Percentiles rank a stretch among this genome's conserved stretches.
Evolutionary conservation across 2,888 invertebrate genomes (phyloP).

Genomic region (Lithodes maja): DNA sequence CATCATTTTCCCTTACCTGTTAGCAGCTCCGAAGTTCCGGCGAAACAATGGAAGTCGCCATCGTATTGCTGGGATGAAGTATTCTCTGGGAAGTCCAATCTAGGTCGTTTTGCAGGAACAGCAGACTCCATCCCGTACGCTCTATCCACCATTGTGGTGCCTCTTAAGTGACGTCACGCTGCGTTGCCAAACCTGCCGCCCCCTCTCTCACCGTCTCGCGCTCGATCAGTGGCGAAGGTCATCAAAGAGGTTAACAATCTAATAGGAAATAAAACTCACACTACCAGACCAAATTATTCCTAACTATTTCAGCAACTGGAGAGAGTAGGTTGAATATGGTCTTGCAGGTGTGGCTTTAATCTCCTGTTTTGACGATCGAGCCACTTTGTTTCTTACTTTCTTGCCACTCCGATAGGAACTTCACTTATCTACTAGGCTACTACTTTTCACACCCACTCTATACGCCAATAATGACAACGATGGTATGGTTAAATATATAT

Average conservation of each 20-base stretch:
- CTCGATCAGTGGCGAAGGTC: not conserved
- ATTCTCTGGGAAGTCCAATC: conserved; percentile 67
- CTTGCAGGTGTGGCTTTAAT: no score
- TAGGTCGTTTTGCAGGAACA: conserved; percentile 69
- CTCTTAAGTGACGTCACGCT: conserved; percentile 53
- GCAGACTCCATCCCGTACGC: conserved; percentile 63
- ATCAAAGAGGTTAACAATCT: not conserved
- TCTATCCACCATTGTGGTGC: conserved; percentile 67
- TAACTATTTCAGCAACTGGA: no score
- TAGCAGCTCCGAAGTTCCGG: conserved; percentile 64
- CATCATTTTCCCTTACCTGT: conserved; percentile 50
- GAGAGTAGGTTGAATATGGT: no score
- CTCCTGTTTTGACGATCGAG: no score
- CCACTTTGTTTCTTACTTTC: no score
- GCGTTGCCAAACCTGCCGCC: conserved; percentile 51
- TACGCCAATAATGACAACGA: no score
- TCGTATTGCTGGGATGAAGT: conserved; percentile 57
- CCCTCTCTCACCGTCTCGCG: not conserved
- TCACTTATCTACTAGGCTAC: no score
- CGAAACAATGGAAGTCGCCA: conserved; percentile 63
- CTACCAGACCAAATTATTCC: not conserved
- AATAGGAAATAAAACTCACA: not conserved
- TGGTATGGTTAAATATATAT: no score
- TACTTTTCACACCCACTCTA: no score
- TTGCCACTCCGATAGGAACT: no score